Evolutionary conservation across 2,888 invertebrate species (phyloP).

Genomic region (Pecten maximus): DNA sequence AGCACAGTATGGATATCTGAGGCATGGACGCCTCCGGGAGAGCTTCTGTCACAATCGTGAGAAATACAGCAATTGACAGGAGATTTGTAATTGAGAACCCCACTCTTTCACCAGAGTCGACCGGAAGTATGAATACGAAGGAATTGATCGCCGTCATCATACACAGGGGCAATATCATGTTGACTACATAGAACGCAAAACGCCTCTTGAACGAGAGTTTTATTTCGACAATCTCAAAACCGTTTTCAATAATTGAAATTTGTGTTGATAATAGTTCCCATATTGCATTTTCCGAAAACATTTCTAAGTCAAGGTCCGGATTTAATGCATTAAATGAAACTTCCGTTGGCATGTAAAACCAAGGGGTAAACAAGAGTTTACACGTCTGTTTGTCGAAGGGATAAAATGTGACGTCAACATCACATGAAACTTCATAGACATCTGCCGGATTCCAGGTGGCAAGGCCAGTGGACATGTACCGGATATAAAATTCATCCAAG

Average conservation of each 20-base stretch:
- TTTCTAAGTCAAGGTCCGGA: background rate
- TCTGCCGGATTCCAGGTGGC: background rate
- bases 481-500: background rate
- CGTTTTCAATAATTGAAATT: background rate
- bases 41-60: background rate
- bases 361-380: background rate
- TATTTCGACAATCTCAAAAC: background rate
- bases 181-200: background rate
- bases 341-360: background rate
- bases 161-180: background rate
- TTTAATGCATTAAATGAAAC: background rate
- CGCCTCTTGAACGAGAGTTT: background rate
- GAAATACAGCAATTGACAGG: background rate
- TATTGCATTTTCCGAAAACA: background rate
- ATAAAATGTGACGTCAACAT: background rate
- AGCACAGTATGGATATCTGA: background rate
- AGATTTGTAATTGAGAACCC: background rate
- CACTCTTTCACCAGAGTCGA: background rate
- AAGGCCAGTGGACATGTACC: background rate
- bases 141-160: background rate
- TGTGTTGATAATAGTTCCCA: background rate
- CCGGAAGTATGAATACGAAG: slow-evolving; percentile 13
- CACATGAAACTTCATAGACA: background rate
- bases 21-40: background rate
- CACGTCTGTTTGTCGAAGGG: background rate